Base-by-base conservation (phyloP, 2,113 vertebrate genomes). In the Neoarius graeffei region DNA sequence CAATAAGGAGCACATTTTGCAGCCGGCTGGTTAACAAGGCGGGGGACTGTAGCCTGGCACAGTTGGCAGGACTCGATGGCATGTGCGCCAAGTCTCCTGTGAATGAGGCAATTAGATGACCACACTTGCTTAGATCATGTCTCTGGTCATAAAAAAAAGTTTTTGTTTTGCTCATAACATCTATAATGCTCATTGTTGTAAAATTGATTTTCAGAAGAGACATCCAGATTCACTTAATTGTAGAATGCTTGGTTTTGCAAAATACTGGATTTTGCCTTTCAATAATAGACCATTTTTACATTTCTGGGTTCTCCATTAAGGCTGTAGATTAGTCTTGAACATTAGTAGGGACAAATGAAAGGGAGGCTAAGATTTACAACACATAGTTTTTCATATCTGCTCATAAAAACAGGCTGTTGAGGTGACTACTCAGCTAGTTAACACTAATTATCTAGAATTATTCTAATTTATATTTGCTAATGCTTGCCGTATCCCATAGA, bases 21-120 rank as follows among this genome's bases (percentile, higher is more conserved):
- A 52, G 73, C 48, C 82, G 56, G 89, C 62, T 82, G 88, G 88
- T 87, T 87, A 91, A 91, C 89, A 88, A 82, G 89, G 90, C 76
- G 54, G 89, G 92, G 85, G 91, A 91, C 89, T 91, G 88, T 85
- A 74, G 88, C 81, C 92, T 91, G 94, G 92, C 92, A 91, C 88
- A 89, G 88, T 89, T 91, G 92, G 90, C 91, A 88, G 82, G 85
- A 86, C 15, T 52, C 80, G 57, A 83, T 60, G 87, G 90, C 89
- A 90, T 60, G 74, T 77, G 71, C 88, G 91, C 91, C 92, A 92
- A 92, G 84, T 92, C 87, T 83, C 88, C 91, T 91, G 86, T 91
- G 93, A 93, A 93, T 87, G 83, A 88, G 87, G 91, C 89, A 76
- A 93, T 93, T 91, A 91, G 91, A 92, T 94, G 92, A 88, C 92